phyloP scores from a whole-genome alignment of 2,888 invertebrate species.

The Spicauda simplicius region DNA sequence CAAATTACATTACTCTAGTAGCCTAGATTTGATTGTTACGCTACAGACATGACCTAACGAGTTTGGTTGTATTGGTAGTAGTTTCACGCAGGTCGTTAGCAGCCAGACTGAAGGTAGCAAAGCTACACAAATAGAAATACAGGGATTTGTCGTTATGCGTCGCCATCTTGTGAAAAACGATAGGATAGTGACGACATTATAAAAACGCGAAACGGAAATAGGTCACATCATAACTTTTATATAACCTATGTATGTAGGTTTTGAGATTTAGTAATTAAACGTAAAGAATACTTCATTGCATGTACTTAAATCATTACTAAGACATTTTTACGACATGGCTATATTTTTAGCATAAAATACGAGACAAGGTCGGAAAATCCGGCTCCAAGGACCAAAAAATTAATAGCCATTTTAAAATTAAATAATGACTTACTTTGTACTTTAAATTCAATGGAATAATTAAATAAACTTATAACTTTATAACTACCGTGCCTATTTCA shows the following conservation, averaged over 20 bases:
- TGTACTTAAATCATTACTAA: neutral
- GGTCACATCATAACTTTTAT: slow-evolving; percentile 56
- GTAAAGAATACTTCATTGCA: neutral
- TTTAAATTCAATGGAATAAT: too few species aligned
- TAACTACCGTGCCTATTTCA: slow-evolving; percentile 16
- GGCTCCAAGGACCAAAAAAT: slow-evolving; percentile 18
- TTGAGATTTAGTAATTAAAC: neutral
- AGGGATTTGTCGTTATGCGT: slow-evolving; percentile 81
- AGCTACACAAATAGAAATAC: slow-evolving; percentile 84
- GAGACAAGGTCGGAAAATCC: slow-evolving; percentile 15
- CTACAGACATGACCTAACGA: slow-evolving; percentile 38
- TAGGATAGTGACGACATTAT: slow-evolving; percentile 79
- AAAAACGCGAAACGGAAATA: slow-evolving; percentile 71
- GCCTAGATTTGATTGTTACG: slow-evolving; percentile 52
- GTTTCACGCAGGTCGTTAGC: slow-evolving; percentile 43
- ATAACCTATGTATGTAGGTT: slow-evolving; percentile 39
- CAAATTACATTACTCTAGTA: slow-evolving; percentile 67
- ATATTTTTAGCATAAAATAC: slow-evolving; percentile 6
- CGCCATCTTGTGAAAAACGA: slow-evolving; percentile 85
- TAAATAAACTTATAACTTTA: neutral
- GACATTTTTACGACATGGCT: neutral
- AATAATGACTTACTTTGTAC: too few species aligned
- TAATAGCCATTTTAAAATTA: neutral
- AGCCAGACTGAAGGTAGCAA: slow-evolving; percentile 59
- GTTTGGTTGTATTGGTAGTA: slow-evolving; percentile 9